Conservation (phyloP, 2,888 invertebrate species). For the Callosobruchus maculatus region DNA sequence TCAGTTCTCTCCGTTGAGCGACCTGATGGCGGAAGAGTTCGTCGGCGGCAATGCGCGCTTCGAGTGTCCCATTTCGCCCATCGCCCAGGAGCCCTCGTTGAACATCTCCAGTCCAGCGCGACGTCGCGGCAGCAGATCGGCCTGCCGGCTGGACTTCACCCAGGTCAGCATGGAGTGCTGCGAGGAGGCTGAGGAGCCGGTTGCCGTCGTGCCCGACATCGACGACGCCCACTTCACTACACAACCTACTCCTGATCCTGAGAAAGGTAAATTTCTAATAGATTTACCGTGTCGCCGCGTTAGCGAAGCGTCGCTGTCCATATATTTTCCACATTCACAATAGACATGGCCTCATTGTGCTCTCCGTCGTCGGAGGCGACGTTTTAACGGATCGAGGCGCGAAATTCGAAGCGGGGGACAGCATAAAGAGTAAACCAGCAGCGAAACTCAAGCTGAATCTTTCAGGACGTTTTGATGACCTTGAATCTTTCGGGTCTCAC, state of each 20-base stretch:
- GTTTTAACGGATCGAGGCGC: too few species aligned
- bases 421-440: too few species aligned
- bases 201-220: neutral
- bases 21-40: neutral
- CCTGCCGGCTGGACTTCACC: neutral
- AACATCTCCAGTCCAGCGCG: neutral
- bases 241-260: neutral
- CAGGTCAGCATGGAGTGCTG: neutral
- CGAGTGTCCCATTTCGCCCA: neutral
- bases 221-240: neutral
- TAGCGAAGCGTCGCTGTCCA: too few species aligned
- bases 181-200: neutral
- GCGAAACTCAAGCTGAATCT: too few species aligned
- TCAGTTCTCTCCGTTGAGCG: neutral
- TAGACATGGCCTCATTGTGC: too few species aligned
- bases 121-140: neutral
- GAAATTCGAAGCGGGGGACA: too few species aligned
- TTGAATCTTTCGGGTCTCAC: too few species aligned
- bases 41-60: neutral
- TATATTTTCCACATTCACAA: too few species aligned
- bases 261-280: neutral
- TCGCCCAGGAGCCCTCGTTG: neutral
- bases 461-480: too few species aligned
- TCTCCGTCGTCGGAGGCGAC: too few species aligned
- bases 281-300: too few species aligned